Percentiles rank a stretch among this genome's conserved stretches.
Conservation (phyloP, 2,888 invertebrate genomes). For the Andrena trimmerana region DNA sequence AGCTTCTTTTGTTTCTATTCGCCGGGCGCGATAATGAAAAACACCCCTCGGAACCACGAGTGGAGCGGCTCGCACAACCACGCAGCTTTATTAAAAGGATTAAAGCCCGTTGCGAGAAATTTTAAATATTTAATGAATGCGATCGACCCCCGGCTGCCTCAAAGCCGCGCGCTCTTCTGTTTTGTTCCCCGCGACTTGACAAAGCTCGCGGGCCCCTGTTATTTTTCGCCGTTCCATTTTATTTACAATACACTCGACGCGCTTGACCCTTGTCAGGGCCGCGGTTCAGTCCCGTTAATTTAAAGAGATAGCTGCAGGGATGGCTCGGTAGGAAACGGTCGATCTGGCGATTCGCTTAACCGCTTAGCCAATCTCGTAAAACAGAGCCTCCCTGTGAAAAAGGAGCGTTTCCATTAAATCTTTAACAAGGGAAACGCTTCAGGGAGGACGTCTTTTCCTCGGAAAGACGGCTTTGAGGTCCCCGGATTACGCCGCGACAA, state of each 20-base stretch:
- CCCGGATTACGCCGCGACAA: slow-evolving; percentile 13
- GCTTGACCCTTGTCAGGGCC: slow-evolving; percentile 5
- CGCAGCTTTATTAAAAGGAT: not conserved
- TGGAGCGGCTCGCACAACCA: not conserved
- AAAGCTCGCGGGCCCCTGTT: slow-evolving; percentile 10
- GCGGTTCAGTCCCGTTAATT: slow-evolving; percentile 21
- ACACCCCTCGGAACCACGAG: not conserved
- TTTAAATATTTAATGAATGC: slow-evolving; percentile 38
- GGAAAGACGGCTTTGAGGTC: not conserved
- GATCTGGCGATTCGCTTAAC: slow-evolving; percentile 10
- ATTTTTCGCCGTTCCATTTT: slow-evolving; percentile 25
- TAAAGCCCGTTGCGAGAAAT: not conserved
- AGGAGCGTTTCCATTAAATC: not conserved
- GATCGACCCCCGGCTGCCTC: slow-evolving; percentile 22
- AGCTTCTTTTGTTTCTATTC: slow-evolving; percentile 8
- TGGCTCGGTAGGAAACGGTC: not conserved
- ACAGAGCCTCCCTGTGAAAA: not conserved
- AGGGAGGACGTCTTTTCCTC: not conserved
- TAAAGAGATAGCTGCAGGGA: not conserved
- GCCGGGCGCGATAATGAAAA: not conserved
- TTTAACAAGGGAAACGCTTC: not conserved
- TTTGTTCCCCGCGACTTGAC: slow-evolving; percentile 8
- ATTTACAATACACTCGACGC: slow-evolving; percentile 37
- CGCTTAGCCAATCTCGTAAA: slow-evolving; percentile 9
- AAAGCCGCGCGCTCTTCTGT: slow-evolving; percentile 8